Evolutionary conservation across 1,140 invertebrate genomes (phyloP).

Genomic region (Drosophila equinoxialis): DNA sequence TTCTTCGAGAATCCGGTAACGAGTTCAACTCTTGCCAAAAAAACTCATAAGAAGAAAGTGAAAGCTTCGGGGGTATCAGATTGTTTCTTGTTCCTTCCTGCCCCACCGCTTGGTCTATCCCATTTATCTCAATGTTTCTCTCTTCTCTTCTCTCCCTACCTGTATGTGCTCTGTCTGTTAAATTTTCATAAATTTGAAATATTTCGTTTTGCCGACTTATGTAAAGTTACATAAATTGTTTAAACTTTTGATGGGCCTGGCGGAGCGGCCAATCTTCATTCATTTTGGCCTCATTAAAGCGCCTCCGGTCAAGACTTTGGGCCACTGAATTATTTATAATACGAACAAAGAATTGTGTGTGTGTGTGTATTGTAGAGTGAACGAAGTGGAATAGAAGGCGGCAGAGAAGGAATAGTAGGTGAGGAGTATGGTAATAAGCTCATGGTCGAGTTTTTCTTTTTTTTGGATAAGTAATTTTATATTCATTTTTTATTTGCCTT

Average conservation of each 20-base stretch:
- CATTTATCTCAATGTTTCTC: not conserved
- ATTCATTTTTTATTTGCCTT: constrained; percentile 19
- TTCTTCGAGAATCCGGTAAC: constrained; percentile 22
- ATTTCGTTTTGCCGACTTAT: constrained; percentile 50
- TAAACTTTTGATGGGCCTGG: constrained; percentile 61
- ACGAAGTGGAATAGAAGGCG: too few relatives aligned
- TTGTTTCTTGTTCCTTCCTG: constrained; percentile 3
- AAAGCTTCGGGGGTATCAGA: constrained; percentile 40
- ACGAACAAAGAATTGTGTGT: constrained; percentile 4
- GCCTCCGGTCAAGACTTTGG: constrained; percentile 63
- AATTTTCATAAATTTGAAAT: constrained; percentile 77
- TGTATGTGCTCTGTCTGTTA: constrained; percentile 45
- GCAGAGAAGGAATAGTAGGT: constrained; percentile 15
- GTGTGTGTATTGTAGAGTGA: too few relatives aligned
- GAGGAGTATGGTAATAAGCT: constrained; percentile 44
- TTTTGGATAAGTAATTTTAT: constrained; percentile 42
- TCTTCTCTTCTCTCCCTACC: not conserved
- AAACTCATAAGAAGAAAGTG: constrained; percentile 25
- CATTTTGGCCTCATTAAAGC: constrained; percentile 80
- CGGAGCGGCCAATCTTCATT: constrained; percentile 55
- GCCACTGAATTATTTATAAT: constrained; percentile 80
- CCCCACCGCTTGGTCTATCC: not conserved
- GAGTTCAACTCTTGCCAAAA: constrained; percentile 37
- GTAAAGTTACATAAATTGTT: constrained; percentile 70
- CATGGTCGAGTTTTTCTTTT: constrained; percentile 41